phyloP scores from a whole-genome alignment of 2,888 invertebrate genomes.

The Phrixothrix hirtus region DNA sequence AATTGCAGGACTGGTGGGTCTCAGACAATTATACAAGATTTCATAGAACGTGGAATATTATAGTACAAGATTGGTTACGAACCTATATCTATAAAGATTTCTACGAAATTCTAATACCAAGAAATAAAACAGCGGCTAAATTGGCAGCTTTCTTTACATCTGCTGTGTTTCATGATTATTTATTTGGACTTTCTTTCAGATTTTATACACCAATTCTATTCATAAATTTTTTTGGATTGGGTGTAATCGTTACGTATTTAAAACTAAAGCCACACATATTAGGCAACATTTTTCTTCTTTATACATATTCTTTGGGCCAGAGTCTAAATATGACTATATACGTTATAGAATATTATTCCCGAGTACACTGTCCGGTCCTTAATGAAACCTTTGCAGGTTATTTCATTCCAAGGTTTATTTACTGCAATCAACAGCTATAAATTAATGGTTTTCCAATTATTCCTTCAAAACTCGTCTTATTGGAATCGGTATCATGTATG shows the following conservation, averaged over 20 bases:
- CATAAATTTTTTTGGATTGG: constrained; percentile 72
- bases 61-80: constrained; percentile 93
- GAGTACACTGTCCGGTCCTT: constrained; percentile 67
- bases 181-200: constrained; percentile 75
- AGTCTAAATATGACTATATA: constrained; percentile 78
- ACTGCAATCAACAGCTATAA: background rate
- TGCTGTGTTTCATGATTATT: constrained; percentile 85
- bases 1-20: constrained; percentile 90
- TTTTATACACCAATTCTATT: constrained; percentile 89
- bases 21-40: constrained; percentile 78
- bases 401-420: background rate
- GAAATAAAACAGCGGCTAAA: constrained; percentile 60
- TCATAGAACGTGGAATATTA: constrained; percentile 92
- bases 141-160: constrained; percentile 76
- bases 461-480: too few species aligned
- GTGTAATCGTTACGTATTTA: constrained; percentile 63
- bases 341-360: constrained; percentile 84
- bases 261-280: constrained; percentile 46
- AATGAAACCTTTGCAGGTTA: background rate
- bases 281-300: constrained; percentile 86
- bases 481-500: too few species aligned
- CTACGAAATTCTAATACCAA: constrained; percentile 56
- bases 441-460: too few species aligned
- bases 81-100: too few species aligned
- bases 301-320: constrained; percentile 74